Evolutionary conservation across 1,140 invertebrate species (phyloP), one percentile per base, ranked within the genome.

Genomic region (Atta colombica): DNA sequence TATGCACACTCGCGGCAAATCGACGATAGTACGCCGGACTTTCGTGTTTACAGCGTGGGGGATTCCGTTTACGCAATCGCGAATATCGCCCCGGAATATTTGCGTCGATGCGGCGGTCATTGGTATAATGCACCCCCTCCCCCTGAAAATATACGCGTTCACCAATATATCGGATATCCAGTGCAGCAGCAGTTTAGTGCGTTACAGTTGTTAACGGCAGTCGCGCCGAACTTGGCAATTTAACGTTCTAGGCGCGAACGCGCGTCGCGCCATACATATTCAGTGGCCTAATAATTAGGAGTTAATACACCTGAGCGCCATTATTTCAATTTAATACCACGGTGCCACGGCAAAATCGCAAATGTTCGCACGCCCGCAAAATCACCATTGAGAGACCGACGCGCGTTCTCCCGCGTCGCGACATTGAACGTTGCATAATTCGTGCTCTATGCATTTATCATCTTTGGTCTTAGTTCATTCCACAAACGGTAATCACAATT

Each of bases 231-330:
- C 82, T 78, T 77, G 74, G 82, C 71, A 55, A 85, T 85, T 85
- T 85, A 78, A 65, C 74, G 75, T 85, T 78, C 75, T 28, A 58
- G 75, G 82, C 82, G 75, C 74, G 74, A 84, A 65, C 60, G 74
- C 58, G 45, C 77, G 82, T 84, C 80, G 82, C 82, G 58, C 77
- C 74, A 85, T 85, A 85, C 82, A 85, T 85, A 85, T 85, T 85
- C 74, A 85, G 74, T 14, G 77, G 74, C 31, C 61, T 49, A 68
- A 85, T 85, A 85, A 85, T 85, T 77, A 85, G 82, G 82, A 85
- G 82, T 85, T 85, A 85, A 85, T 85, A 85, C 63, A 85, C 82
- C 82, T 66, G 63, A 39, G 72, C 63, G 72, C 61, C 82, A 68
- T 85, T 85, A 85, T 85, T 85, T 85, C 82, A 68, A 85, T 85